A percentile compares a stretch with the other conserved stretches of the same genome.
Evolutionary conservation across 1,140 invertebrate species (phyloP).

Genomic region (Drosophila sp.): DNA sequence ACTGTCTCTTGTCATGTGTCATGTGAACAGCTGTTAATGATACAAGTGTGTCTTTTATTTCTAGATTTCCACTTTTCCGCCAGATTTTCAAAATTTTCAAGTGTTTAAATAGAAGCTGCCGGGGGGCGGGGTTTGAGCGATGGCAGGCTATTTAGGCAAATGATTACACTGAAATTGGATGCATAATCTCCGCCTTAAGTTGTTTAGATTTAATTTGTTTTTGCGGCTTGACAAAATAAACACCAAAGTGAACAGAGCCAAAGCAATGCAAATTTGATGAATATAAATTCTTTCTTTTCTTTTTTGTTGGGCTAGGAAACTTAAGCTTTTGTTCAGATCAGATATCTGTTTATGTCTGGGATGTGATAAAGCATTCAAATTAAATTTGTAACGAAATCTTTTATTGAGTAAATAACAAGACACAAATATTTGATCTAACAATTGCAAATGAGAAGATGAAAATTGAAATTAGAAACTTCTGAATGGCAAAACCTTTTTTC

Average conservation of each 20-base stretch:
- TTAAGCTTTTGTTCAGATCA: neutral
- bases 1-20: conserved; percentile 53
- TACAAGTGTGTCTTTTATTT: conserved; percentile 60
- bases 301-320: neutral
- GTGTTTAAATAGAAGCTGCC: conserved; percentile 2
- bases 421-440: conserved; percentile 1
- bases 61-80: conserved; percentile 42
- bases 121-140: conserved; percentile 19
- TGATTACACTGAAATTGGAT: conserved; percentile 9
- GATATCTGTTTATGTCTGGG: neutral
- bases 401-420: neutral
- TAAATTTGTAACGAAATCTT: neutral
- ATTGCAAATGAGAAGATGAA: neutral
- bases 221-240: conserved; percentile 21
- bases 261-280: conserved; percentile 5
- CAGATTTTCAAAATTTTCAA: conserved; percentile 5
- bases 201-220: conserved; percentile 24
- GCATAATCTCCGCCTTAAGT: conserved; percentile 19
- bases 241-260: neutral
- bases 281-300: neutral
- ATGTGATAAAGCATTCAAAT: neutral
- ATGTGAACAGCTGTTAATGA: conserved; percentile 75
- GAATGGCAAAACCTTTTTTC: too few relatives aligned
- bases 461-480: too few relatives aligned
- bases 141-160: conserved; percentile 24